Percentiles rank a stretch among this genome's conserved stretches.
phyloP scores from a whole-genome alignment of 2,113 vertebrate species.

The Brienomyrus longianalis region DNA sequence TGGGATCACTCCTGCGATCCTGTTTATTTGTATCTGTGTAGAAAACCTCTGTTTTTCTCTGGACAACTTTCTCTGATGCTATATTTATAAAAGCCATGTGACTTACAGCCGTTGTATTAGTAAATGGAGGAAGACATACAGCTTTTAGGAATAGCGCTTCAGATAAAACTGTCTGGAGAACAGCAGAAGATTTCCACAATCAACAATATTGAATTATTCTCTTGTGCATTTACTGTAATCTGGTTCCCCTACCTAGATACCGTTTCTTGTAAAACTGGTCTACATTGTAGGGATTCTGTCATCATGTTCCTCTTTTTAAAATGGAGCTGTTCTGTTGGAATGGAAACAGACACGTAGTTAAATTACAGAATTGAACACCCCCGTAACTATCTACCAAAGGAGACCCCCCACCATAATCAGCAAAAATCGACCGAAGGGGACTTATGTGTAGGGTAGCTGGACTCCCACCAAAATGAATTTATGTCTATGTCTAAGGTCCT shows the following conservation, averaged over 20 bases:
- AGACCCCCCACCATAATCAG: no score
- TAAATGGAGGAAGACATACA: not conserved
- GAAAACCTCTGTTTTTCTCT: not conserved
- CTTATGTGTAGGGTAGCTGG: no score
- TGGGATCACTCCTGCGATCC: no score
- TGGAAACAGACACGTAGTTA: not conserved
- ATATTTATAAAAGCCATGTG: not conserved
- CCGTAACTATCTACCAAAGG: no score
- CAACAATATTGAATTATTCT: not conserved
- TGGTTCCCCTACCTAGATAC: not conserved
- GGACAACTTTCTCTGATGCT: not conserved
- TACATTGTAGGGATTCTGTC: not conserved
- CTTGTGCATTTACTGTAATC: not conserved
- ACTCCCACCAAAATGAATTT: no score
- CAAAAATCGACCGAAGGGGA: no score
- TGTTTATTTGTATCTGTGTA: not conserved
- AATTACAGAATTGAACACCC: not conserved
- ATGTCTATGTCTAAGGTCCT: no score
- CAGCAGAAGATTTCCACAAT: not conserved
- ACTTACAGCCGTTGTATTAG: not conserved
- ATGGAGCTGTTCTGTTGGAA: not conserved
- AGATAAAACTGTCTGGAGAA: no score
- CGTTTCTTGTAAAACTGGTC: not conserved
- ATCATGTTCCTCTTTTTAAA: not conserved
- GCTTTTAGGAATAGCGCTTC: not conserved